Evolutionary conservation across 2,113 vertebrate genomes (phyloP).

Genomic region (Chlamydotis undulata): DNA sequence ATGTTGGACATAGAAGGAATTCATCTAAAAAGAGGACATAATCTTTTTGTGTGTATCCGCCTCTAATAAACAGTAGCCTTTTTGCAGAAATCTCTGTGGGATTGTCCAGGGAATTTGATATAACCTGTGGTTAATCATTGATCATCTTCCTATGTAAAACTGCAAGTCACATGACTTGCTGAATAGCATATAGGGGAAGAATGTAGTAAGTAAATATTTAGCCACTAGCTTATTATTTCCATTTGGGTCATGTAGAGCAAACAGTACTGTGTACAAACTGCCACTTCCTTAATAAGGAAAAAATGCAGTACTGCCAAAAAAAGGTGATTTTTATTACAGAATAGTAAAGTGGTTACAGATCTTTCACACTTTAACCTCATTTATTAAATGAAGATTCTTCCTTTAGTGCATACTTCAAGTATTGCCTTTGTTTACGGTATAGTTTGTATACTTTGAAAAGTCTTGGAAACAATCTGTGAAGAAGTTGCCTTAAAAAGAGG

Average conservation of each 20-base stretch:
- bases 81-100: neutral
- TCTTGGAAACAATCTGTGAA: neutral
- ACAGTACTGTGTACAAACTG: neutral
- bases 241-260: conserved; percentile 7
- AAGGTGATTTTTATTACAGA: conserved; percentile 9
- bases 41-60: neutral
- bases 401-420: neutral
- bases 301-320: neutral
- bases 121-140: conserved; percentile 62
- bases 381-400: neutral
- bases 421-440: neutral
- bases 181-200: conserved; percentile 46
- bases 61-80: neutral
- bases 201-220: conserved; percentile 65
- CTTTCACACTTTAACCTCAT: neutral
- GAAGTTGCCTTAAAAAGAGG: neutral
- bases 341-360: neutral
- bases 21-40: neutral
- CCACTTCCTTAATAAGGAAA: conserved; percentile 39
- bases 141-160: conserved; percentile 23
- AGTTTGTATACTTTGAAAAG: neutral
- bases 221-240: conserved; percentile 31
- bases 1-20: neutral
- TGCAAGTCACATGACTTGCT: neutral
- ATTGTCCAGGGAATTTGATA: neutral